These are phyloP conservation scores for Percopsis transmontana DNA, from an alignment of 2,113 vertebrate species.

Conservation along the genomic window DNA sequence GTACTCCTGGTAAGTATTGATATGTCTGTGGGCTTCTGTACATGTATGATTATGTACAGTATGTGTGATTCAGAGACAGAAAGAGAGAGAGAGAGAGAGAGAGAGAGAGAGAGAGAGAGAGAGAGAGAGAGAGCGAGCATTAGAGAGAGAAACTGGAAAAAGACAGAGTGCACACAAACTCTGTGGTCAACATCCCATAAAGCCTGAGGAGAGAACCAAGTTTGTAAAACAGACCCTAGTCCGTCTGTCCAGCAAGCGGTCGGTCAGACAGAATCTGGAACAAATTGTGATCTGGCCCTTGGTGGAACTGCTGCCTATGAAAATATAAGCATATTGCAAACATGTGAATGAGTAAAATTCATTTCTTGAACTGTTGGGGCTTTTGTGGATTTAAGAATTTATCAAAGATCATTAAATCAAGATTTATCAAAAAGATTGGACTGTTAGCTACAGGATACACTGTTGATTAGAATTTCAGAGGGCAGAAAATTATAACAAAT, in stretches of 20 bases:
- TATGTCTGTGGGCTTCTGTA: background rate
- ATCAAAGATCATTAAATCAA: slow-evolving; percentile 26
- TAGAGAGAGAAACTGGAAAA: background rate
- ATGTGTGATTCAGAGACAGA: background rate
- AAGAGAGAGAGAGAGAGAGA: background rate
- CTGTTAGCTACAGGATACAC: slow-evolving; percentile 3
- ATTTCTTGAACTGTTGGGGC: background rate
- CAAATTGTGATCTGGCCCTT: slow-evolving; percentile 53
- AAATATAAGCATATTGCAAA: slow-evolving; percentile 33
- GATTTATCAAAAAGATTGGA: no score
- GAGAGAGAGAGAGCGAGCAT: background rate
- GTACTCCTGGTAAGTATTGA: no score
- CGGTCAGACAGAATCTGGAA: slow-evolving; percentile 57
- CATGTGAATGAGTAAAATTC: background rate
- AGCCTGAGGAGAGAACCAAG: slow-evolving; percentile 26
- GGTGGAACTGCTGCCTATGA: slow-evolving; percentile 33
- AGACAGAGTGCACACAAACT: slow-evolving; percentile 36
- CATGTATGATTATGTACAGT: background rate
- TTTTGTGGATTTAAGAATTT: background rate
- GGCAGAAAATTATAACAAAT: slow-evolving; percentile 1
- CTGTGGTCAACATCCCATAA: slow-evolving; percentile 52
- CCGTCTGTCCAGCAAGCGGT: slow-evolving; percentile 36
- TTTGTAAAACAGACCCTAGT: slow-evolving; percentile 49
- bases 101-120: slow-evolving; percentile 7
- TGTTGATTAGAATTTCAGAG: slow-evolving; percentile 11